Percentiles rank a stretch among this genome's conserved stretches.
Evolutionary conservation across 1,140 invertebrate genomes (phyloP).

Genomic region (Neotoxoptera formosana): DNA sequence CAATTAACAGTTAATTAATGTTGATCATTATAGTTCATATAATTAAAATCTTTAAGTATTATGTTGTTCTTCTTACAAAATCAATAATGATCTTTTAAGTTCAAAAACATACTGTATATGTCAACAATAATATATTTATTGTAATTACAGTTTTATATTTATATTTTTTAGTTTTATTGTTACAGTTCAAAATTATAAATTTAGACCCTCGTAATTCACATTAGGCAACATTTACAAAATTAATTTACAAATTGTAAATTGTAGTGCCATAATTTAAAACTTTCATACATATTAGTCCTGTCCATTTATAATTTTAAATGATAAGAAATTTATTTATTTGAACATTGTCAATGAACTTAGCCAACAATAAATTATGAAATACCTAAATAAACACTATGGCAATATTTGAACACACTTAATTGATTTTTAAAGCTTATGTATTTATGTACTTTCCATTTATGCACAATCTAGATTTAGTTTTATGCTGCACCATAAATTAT

Average conservation of each 20-base stretch:
- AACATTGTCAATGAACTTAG: neutral
- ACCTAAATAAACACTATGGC: neutral
- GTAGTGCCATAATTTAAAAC: neutral
- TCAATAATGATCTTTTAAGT: neutral
- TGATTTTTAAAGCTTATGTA: neutral
- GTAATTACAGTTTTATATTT: neutral
- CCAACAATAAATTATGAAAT: neutral
- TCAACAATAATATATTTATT: neutral
- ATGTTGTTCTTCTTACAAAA: neutral
- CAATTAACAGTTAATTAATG: neutral
- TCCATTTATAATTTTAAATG: neutral
- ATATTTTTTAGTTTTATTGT: neutral
- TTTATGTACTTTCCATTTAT: neutral
- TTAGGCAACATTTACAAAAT: neutral
- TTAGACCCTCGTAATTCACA: neutral
- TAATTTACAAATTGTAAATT: neutral
- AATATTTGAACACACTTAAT: neutral
- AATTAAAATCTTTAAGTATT: neutral
- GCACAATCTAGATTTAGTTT: slow-evolving; percentile 5
- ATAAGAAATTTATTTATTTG: neutral
- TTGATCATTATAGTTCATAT: neutral
- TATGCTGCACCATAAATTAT: neutral
- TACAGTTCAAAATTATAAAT: neutral
- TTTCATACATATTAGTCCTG: neutral
- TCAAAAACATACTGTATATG: neutral